A percentile compares a stretch with the other conserved stretches of the same genome.
Conservation (phyloP, 2,888 invertebrate genomes). For the Chalcis sispes region DNA sequence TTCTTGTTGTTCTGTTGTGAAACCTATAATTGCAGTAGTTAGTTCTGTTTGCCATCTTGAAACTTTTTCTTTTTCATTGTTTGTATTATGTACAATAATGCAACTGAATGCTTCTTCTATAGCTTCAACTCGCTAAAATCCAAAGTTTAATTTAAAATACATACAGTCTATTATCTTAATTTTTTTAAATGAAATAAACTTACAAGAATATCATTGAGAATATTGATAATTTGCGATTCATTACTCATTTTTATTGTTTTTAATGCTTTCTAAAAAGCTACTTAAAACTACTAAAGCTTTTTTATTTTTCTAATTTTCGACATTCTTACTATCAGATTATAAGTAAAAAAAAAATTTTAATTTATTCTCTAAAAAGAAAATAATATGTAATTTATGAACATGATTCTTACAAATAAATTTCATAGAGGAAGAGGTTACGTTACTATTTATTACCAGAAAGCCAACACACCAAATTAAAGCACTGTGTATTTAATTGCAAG, state of each 20-base stretch:
- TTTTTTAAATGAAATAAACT: conserved; percentile 66
- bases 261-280: conserved; percentile 3
- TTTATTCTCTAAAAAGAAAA: conserved; percentile 18
- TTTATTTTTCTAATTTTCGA: conserved; percentile 32
- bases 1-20: conserved; percentile 86
- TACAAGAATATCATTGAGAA: conserved; percentile 83
- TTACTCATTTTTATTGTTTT: conserved; percentile 75
- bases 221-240: conserved; percentile 81
- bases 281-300: conserved; percentile 25
- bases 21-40: conserved; percentile 81
- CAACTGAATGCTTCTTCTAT: conserved; percentile 94
- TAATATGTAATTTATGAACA: conserved; percentile 22
- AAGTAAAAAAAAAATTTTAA: background rate
- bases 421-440: conserved; percentile 37
- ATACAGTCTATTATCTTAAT: background rate
- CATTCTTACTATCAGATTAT: conserved; percentile 22
- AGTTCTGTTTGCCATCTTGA: conserved; percentile 84
- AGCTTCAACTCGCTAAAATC: conserved; percentile 85
- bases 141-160: background rate
- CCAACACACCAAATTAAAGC: conserved; percentile 36
- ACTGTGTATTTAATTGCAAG: conserved; percentile 17
- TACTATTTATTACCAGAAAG: conserved; percentile 30
- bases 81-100: conserved; percentile 87
- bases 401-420: background rate
- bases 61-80: conserved; percentile 83